These are phyloP conservation scores for Pararge aegeria DNA, from an alignment of 1,140 invertebrate genomes.

Conservation along the genomic window DNA sequence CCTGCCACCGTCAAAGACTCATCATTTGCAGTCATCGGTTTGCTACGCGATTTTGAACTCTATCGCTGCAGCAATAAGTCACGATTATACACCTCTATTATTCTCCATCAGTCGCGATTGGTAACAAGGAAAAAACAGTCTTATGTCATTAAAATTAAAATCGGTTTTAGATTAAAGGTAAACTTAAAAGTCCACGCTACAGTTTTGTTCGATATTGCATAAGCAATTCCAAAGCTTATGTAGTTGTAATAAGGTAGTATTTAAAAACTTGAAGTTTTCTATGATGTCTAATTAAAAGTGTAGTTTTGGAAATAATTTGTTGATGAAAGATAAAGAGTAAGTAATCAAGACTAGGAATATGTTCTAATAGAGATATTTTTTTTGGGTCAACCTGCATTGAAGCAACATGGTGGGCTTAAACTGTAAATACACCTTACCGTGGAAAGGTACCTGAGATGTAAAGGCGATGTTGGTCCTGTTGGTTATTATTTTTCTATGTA, in stretches of 20 bases:
- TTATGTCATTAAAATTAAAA: background rate
- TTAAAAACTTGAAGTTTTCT: background rate
- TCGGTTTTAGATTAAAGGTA: background rate
- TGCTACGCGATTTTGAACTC: conserved; percentile 21
- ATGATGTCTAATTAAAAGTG: conserved; percentile 6
- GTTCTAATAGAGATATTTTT: too few species aligned
- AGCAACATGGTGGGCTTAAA: too few species aligned
- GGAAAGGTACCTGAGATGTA: too few species aligned
- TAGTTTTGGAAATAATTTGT: background rate
- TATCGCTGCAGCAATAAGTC: background rate
- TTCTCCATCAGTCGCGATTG: background rate
- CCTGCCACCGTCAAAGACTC: conserved; percentile 40
- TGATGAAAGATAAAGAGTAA: background rate
- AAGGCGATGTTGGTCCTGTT: too few species aligned
- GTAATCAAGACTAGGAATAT: too few species aligned
- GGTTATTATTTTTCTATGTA: too few species aligned
- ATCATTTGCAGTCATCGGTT: conserved; percentile 12
- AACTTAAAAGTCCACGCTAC: background rate
- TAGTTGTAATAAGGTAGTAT: background rate
- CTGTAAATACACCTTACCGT: too few species aligned
- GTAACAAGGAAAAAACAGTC: background rate
- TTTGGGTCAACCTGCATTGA: too few species aligned
- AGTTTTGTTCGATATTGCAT: background rate
- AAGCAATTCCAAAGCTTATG: background rate
- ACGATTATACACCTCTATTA: background rate